A percentile compares a stretch with the other conserved stretches of the same genome.
Conservation (phyloP, 2,113 vertebrate species). For the Trematomus loennbergii region DNA sequence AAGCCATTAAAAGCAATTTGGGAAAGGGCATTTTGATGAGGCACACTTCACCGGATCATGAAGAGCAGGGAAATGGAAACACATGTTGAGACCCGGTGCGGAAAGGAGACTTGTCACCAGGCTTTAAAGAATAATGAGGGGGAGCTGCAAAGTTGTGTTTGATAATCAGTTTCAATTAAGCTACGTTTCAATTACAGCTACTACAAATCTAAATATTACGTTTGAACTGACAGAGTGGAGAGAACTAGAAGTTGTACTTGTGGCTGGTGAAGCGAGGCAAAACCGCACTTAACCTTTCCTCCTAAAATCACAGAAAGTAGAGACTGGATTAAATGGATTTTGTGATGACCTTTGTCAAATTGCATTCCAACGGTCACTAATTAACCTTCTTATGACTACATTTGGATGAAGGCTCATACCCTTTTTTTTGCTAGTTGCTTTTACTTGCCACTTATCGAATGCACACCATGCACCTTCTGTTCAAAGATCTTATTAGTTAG, state of each 20-base stretch:
- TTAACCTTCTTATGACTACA: no score
- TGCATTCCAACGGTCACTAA: background rate
- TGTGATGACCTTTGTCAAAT: background rate
- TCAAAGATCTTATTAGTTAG: background rate
- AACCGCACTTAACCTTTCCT: conserved; percentile 13
- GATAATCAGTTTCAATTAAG: conserved; percentile 60
- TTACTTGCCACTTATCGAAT: no score
- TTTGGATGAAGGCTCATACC: background rate
- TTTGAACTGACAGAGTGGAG: conserved; percentile 22
- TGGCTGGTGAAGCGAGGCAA: background rate
- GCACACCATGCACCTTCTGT: no score
- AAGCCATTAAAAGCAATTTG: conserved; percentile 75
- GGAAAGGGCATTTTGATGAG: conserved; percentile 68
- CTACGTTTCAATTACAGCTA: conserved; percentile 44
- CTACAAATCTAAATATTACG: conserved; percentile 32
- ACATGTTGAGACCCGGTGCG: conserved; percentile 19
- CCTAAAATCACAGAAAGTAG: background rate
- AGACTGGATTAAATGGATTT: background rate
- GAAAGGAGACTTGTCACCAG: conserved; percentile 29
- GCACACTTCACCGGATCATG: conserved; percentile 54
- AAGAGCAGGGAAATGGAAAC: conserved; percentile 25
- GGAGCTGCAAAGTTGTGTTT: conserved; percentile 40
- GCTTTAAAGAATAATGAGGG: conserved; percentile 19
- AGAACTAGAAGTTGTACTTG: background rate
- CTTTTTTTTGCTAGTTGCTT: background rate